Evolutionary conservation across 2,888 invertebrate species (phyloP).

Genomic region (Spodoptera picta): DNA sequence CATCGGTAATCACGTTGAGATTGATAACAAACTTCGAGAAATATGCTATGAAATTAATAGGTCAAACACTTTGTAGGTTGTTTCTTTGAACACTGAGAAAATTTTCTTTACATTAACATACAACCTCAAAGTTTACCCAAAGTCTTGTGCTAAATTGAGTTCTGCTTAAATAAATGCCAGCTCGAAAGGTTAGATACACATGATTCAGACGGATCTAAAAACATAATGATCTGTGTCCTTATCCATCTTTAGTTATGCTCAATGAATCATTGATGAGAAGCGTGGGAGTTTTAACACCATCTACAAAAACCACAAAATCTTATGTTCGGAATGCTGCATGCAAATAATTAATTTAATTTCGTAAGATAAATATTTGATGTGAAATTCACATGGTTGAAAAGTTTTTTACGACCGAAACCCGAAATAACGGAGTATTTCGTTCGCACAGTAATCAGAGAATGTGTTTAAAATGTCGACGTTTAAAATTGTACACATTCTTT

Average conservation of each 20-base stretch:
- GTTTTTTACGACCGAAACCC: conserved; percentile 25
- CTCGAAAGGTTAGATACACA: not conserved
- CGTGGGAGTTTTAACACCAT: conserved; percentile 45
- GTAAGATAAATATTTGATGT: conserved; percentile 20
- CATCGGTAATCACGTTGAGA: conserved; percentile 59
- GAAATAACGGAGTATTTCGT: conserved; percentile 19
- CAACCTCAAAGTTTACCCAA: no score
- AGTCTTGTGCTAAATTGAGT: no score
- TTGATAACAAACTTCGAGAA: conserved; percentile 63
- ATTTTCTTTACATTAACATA: conserved; percentile 1
- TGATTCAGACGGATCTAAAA: conserved; percentile 29
- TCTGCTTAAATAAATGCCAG: no score
- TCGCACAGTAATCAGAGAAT: conserved; percentile 9
- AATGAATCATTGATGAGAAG: conserved; percentile 47
- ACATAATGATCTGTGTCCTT: conserved; percentile 25
- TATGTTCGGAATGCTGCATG: conserved; percentile 25
- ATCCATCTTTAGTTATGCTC: conserved; percentile 31
- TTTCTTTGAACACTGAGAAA: no score
- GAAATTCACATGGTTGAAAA: conserved; percentile 15
- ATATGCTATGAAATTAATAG: conserved; percentile 41
- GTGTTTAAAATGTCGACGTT: conserved; percentile 5
- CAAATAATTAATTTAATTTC: conserved; percentile 26
- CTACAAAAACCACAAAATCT: conserved; percentile 43
- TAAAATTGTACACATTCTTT: conserved; percentile 3
- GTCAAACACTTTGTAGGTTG: conserved; percentile 15